These are phyloP conservation scores for Empidonax traillii DNA, from an alignment of 2,113 vertebrate species.

Conservation along the genomic window DNA sequence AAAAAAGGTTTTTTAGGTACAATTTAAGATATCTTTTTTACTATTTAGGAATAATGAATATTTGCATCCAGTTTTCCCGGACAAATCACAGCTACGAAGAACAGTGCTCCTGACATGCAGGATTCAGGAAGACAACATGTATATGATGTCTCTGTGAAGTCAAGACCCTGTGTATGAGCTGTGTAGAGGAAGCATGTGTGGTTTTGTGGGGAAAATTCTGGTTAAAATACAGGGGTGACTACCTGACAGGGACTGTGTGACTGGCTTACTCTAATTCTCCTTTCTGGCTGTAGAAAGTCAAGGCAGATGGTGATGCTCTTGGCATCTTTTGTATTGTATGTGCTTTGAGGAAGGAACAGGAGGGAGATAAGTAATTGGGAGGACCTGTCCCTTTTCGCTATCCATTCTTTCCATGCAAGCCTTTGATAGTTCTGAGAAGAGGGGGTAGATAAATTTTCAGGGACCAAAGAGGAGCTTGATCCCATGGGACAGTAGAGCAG, in stretches of 20 bases:
- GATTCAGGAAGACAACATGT: fast-evolving
- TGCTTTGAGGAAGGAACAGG: background rate
- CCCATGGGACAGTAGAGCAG: background rate
- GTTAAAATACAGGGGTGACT: background rate
- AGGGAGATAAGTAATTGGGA: fast-evolving
- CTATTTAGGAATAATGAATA: background rate
- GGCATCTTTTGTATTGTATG: background rate
- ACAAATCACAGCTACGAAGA: background rate
- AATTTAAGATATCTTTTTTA: background rate
- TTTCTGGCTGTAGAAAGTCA: background rate
- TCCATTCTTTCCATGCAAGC: background rate
- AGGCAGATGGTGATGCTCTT: fast-evolving
- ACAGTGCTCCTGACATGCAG: background rate
- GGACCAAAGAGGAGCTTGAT: background rate
- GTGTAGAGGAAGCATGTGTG: background rate
- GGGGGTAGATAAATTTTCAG: background rate
- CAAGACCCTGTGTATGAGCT: background rate
- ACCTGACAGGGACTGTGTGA: background rate
- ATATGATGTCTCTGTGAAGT: background rate
- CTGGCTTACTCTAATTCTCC: background rate
- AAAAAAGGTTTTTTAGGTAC: background rate
- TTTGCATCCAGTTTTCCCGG: background rate
- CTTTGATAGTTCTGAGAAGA: background rate
- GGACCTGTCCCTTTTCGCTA: background rate
- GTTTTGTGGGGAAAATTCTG: background rate